These are phyloP conservation scores for Pangasius krempfi DNA, from an alignment of 2,797 vertebrate genomes.

Conservation along the genomic window DNA sequence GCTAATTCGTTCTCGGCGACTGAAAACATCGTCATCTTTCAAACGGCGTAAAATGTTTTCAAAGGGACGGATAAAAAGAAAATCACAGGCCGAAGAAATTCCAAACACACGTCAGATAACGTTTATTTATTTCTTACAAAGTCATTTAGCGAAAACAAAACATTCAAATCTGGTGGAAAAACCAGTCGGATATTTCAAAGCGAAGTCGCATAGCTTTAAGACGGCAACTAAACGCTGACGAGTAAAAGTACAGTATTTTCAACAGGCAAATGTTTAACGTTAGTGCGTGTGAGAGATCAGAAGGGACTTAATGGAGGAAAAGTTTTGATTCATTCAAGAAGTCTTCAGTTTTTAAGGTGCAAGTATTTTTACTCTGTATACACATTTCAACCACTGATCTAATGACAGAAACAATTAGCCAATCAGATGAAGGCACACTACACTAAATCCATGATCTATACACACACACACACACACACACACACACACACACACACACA, in stretches of 20 bases:
- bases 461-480: constrained; percentile 32
- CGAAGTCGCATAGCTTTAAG: neutral
- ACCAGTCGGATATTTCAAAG: neutral
- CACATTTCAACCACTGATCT: constrained; percentile 77
- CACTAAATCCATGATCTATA: constrained; percentile 33
- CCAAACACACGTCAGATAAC: too few species aligned
- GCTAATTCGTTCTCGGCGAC: too few species aligned
- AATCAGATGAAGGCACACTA: neutral
- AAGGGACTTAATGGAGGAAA: neutral
- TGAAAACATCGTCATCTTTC: too few species aligned
- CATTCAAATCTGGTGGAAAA: neutral
- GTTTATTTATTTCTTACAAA: too few species aligned
- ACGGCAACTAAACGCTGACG: too few species aligned
- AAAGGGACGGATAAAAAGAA: neutral
- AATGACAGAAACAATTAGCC: constrained; percentile 92
- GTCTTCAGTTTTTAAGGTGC: neutral
- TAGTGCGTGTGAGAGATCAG: neutral
- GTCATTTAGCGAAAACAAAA: too few species aligned
- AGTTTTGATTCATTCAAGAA: neutral
- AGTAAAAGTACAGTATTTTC: too few species aligned
- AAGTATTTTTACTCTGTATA: neutral
- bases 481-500: constrained; percentile 38
- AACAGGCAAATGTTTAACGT: neutral
- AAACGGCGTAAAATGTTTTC: neutral
- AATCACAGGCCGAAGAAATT: neutral